Conservation (phyloP, 2,888 invertebrate species). For the Agonopterix subpropinquella region DNA sequence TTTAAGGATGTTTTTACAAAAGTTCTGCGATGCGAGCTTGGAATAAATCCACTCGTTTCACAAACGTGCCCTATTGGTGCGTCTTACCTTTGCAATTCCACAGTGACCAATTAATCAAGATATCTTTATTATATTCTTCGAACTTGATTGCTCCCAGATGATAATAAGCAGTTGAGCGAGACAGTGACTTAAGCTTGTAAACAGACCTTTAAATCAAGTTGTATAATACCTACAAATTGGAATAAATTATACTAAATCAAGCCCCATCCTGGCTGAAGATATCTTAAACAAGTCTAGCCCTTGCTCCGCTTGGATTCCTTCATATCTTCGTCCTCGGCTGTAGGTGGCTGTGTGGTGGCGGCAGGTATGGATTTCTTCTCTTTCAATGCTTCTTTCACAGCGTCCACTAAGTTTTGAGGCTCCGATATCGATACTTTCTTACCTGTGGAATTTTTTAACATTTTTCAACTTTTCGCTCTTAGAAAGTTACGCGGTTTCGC, state of each 20-base stretch:
- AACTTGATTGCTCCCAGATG: no score
- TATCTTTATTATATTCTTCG: no score
- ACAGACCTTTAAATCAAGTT: neutral
- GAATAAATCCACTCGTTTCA: no score
- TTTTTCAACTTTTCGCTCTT: neutral
- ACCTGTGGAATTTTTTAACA: conserved; percentile 60
- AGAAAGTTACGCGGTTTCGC: no score
- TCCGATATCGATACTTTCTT: conserved; percentile 77
- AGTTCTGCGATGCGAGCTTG: no score
- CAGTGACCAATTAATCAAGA: no score
- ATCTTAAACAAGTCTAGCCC: conserved; percentile 30
- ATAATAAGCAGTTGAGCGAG: no score
- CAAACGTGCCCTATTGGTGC: no score
- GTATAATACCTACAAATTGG: neutral
- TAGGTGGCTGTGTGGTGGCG: conserved; percentile 9
- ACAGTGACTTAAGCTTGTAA: no score
- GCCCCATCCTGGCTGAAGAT: no score
- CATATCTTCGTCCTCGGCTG: conserved; percentile 43
- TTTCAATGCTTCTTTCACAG: conserved; percentile 76
- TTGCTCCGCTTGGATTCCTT: conserved; percentile 64
- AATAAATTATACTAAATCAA: neutral
- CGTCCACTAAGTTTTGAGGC: conserved; percentile 75
- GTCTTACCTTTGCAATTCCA: no score
- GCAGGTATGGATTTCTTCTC: conserved; percentile 59
- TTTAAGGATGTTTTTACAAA: no score